Evolutionary conservation across 2,797 vertebrate genomes (phyloP).

Genomic region (Gymnothorax javanicus): DNA sequence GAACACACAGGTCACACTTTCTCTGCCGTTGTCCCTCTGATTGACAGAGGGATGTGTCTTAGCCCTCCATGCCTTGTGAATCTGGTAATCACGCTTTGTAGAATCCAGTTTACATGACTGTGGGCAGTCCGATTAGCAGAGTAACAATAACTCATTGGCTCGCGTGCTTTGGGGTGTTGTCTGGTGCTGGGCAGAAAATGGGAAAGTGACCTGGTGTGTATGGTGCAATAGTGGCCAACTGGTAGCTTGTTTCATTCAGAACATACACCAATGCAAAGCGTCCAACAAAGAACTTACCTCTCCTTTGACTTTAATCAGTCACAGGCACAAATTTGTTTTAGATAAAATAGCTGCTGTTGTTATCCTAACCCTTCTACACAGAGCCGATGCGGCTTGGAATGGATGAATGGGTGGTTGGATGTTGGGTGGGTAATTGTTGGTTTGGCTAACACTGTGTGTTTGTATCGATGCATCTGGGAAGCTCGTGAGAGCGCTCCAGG

Average conservation of each 20-base stretch:
- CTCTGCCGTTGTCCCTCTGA: slow-evolving; percentile 5
- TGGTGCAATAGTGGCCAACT: not conserved
- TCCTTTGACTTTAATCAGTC: not conserved
- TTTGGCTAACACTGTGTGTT: not conserved
- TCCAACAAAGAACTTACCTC: not conserved
- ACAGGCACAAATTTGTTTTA: not conserved
- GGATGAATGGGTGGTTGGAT: not conserved
- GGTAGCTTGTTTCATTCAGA: not conserved
- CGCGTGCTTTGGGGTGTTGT: not conserved
- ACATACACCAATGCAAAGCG: not conserved
- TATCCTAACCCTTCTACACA: not conserved
- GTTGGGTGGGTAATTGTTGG: not conserved
- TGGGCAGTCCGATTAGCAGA: not conserved
- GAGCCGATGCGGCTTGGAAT: not conserved
- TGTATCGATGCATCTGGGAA: not conserved
- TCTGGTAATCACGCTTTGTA: not conserved
- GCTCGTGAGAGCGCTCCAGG: too few species aligned
- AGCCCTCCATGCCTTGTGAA: not conserved
- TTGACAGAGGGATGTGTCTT: slow-evolving; percentile 1
- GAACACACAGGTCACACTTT: not conserved
- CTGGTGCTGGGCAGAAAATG: not conserved
- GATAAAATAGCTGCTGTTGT: not conserved
- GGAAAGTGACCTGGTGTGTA: not conserved
- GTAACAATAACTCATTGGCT: not conserved
- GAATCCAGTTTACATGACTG: slow-evolving; percentile 22